These are phyloP conservation scores for Hymenochirus boettgeri DNA, from an alignment of 2,113 vertebrate genomes.

Conservation along the genomic window DNA sequence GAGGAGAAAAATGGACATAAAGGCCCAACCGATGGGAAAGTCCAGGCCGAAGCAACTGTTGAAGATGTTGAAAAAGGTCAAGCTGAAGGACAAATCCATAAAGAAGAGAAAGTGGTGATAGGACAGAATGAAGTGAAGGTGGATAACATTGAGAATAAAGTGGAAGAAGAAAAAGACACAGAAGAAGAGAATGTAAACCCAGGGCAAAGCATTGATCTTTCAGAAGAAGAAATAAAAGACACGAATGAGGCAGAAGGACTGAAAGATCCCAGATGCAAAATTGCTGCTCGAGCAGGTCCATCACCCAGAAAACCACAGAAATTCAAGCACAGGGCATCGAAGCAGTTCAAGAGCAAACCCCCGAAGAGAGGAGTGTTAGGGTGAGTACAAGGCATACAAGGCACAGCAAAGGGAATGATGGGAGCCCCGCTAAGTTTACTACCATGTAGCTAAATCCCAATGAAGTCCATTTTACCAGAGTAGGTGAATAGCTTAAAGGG, in stretches of 20 bases:
- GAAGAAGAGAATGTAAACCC: background rate
- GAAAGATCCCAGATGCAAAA: background rate
- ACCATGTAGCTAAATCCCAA: background rate
- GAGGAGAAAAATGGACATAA: background rate
- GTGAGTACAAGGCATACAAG: conserved; percentile 12
- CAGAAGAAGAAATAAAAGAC: background rate
- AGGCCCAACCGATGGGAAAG: background rate
- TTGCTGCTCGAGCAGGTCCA: conserved; percentile 1
- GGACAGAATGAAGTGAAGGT: background rate
- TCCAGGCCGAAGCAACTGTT: background rate
- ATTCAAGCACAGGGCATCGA: conserved; percentile 43
- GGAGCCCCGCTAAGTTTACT: no score
- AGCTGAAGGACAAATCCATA: background rate
- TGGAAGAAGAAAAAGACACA: background rate
- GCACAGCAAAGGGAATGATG: background rate
- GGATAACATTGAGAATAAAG: background rate
- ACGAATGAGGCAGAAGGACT: background rate
- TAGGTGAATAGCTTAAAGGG: no score
- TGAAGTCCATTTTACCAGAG: background rate
- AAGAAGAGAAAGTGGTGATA: background rate
- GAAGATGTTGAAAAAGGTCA: background rate
- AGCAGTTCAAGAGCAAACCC: conserved; percentile 45
- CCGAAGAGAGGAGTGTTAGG: conserved; percentile 44
- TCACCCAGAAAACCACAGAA: conserved; percentile 39
- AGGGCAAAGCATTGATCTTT: background rate